Percentiles rank a stretch among this genome's conserved stretches.
Conservation (phyloP, 1,140 invertebrate genomes). For the Pomacea maculata region DNA sequence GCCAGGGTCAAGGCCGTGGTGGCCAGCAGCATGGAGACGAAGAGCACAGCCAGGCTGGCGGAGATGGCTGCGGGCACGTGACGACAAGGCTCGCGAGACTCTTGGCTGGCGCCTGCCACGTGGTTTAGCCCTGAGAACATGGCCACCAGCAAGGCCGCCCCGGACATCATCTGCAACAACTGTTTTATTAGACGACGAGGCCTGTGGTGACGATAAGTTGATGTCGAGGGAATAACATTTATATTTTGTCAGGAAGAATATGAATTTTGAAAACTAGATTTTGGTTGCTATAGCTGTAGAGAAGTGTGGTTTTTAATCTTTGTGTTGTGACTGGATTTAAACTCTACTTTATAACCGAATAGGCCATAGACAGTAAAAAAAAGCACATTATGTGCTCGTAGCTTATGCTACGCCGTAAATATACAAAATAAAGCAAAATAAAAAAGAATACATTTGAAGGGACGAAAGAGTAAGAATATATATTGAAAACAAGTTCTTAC, state of each 20-base stretch:
- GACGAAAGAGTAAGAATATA: neutral
- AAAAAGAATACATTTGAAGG: neutral
- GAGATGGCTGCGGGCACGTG: slow-evolving; percentile 54
- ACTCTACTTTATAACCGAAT: slow-evolving; percentile 18
- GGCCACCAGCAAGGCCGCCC: slow-evolving; percentile 54
- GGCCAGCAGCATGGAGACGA: slow-evolving; percentile 50
- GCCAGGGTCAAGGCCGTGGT: slow-evolving; percentile 57
- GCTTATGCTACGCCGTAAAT: neutral
- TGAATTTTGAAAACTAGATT: no score
- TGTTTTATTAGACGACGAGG: neutral
- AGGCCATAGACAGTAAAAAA: neutral
- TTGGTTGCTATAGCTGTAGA: no score
- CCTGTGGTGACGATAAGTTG: neutral
- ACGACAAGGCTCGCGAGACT: slow-evolving; percentile 53
- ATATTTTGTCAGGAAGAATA: no score
- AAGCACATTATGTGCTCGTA: neutral
- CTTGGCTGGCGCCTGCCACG: slow-evolving; percentile 83
- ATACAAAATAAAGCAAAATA: neutral
- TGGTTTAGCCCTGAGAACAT: slow-evolving; percentile 56
- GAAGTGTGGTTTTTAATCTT: no score
- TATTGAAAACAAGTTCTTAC: slow-evolving; percentile 36
- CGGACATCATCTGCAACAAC: slow-evolving; percentile 47
- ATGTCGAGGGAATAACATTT: neutral
- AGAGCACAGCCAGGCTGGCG: slow-evolving; percentile 47
- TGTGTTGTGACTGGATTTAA: no score